Percentiles rank a stretch among this genome's conserved stretches.
Evolutionary conservation across 2,797 vertebrate genomes (phyloP).

Genomic region (Lacerta bilineata): DNA sequence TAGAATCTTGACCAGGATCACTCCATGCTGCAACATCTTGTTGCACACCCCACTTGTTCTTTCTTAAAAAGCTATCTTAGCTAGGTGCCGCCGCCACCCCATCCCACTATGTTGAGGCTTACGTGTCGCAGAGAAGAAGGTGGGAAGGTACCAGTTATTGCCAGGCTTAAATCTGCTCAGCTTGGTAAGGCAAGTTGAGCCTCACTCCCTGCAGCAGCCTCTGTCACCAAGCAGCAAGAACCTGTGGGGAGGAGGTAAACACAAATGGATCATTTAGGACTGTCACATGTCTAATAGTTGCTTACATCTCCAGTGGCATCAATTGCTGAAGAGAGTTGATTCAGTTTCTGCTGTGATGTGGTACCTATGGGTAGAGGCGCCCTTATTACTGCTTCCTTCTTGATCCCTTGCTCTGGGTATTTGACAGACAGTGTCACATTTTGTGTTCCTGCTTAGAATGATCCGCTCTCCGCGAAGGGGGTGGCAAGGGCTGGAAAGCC

Average conservation of each 20-base stretch:
- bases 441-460: background rate
- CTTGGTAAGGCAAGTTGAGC: background rate
- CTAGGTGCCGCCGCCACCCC: background rate
- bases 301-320: background rate
- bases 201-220: background rate
- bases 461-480: background rate
- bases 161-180: background rate
- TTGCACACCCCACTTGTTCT: no score
- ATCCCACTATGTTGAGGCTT: background rate
- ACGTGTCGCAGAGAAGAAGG: background rate
- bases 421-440: background rate
- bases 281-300: background rate
- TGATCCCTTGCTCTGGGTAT: background rate
- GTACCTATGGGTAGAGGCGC: background rate
- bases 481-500: no score
- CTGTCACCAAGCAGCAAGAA: background rate
- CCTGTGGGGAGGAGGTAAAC: background rate
- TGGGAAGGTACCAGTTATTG: background rate
- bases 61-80: background rate
- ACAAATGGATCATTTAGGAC: background rate
- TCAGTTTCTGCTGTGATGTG: background rate
- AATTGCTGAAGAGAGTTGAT: background rate
- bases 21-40: background rate
- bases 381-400: background rate
- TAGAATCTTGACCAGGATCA: background rate